Conservation (phyloP, 2,113 vertebrate species). For the Pungitius pungitius region DNA sequence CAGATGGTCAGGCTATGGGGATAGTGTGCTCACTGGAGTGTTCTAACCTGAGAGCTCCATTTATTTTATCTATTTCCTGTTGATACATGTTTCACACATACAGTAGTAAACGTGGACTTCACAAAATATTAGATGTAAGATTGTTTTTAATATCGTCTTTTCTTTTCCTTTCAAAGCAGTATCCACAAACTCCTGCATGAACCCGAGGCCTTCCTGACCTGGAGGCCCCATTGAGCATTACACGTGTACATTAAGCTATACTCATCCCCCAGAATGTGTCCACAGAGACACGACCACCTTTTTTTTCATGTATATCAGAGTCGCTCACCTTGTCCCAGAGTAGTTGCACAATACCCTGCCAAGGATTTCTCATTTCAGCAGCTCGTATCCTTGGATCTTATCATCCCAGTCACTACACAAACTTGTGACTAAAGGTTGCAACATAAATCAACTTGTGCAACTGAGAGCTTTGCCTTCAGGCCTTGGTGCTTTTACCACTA, state of each 20-base stretch:
- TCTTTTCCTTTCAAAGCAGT: neutral
- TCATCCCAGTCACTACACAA: conserved; percentile 5
- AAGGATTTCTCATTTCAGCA: neutral
- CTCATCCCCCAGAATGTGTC: conserved; percentile 9
- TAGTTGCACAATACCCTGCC: conserved; percentile 3
- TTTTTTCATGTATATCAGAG: conserved; percentile 8
- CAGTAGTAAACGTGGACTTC: neutral
- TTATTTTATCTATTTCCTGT: conserved; percentile 15
- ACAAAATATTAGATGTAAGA: neutral
- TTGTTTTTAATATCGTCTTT: neutral
- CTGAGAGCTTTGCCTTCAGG: conserved; percentile 14
- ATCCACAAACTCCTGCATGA: neutral
- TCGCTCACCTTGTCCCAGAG: neutral
- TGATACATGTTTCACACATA: neutral
- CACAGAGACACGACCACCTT: conserved; percentile 1
- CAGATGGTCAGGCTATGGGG: conserved; percentile 50
- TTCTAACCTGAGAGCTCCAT: conserved; percentile 17
- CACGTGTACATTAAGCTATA: neutral
- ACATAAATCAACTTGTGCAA: conserved; percentile 5
- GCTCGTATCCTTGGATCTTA: neutral
- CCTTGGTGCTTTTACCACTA: neutral
- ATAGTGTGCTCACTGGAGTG: conserved; percentile 3
- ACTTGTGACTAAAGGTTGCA: conserved; percentile 16
- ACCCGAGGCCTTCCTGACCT: neutral
- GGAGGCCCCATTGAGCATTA: neutral